Evolutionary conservation across 2,888 invertebrate genomes (phyloP).

Genomic region (Nephrotoma flavescens): DNA sequence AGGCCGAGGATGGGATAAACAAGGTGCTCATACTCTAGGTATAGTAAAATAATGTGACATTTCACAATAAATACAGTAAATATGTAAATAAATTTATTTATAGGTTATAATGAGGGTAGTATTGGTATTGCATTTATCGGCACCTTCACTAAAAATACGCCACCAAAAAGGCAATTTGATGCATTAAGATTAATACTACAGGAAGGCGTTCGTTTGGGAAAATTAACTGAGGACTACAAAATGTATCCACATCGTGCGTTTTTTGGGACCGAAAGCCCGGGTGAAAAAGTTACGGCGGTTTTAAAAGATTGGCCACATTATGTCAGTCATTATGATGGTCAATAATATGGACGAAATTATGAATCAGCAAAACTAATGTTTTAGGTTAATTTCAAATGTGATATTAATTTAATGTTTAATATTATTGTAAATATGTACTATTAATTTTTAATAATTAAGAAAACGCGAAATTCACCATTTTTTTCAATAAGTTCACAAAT

Average conservation of each 20-base stretch:
- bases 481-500: too few species aligned
- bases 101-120: slow-evolving; percentile 47
- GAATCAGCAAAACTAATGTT: not conserved
- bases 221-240: slow-evolving; percentile 47
- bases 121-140: slow-evolving; percentile 61
- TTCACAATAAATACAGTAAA: not conserved
- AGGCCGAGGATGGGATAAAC: slow-evolving; percentile 57
- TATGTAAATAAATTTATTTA: not conserved
- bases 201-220: slow-evolving; percentile 43
- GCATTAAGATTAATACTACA: slow-evolving; percentile 46
- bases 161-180: slow-evolving; percentile 39
- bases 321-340: not conserved
- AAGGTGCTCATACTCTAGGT: slow-evolving; percentile 52
- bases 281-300: slow-evolving; percentile 44
- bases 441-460: not conserved
- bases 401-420: not conserved
- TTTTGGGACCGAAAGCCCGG: slow-evolving; percentile 51
- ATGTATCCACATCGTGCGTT: slow-evolving; percentile 54
- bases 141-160: slow-evolving; percentile 41
- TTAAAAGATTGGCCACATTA: slow-evolving; percentile 56
- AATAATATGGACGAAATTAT: too few species aligned
- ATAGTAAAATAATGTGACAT: slow-evolving; percentile 4
- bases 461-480: not conserved
- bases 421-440: not conserved
- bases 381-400: not conserved